phyloP scores from a whole-genome alignment of 2,888 invertebrate species.

The Acanthosoma haemorrhoidale region DNA sequence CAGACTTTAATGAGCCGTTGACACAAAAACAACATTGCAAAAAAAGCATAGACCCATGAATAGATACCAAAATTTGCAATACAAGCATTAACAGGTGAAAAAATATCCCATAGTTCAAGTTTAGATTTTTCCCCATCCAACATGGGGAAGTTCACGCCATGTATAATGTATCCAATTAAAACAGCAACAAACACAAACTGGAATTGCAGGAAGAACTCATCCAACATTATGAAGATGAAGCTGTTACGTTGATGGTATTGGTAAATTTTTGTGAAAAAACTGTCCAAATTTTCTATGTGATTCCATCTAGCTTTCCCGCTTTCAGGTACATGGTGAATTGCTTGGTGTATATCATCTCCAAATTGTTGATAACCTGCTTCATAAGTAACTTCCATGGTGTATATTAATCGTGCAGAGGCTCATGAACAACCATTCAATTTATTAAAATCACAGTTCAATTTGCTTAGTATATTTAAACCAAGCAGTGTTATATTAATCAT shows the following conservation, averaged over 20 bases:
- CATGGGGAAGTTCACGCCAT: slow-evolving; percentile 81
- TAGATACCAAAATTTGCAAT: slow-evolving; percentile 52
- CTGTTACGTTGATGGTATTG: slow-evolving; percentile 95
- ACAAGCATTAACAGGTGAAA: slow-evolving; percentile 57
- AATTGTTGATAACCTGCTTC: slow-evolving; percentile 42
- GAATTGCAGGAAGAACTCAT: slow-evolving; percentile 69
- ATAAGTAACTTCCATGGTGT: slow-evolving; percentile 45
- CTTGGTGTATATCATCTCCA: slow-evolving; percentile 39
- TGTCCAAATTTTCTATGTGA: slow-evolving; percentile 93
- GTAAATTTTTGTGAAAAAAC: slow-evolving; percentile 93
- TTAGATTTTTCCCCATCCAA: slow-evolving; percentile 61
- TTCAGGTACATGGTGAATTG: slow-evolving; percentile 85
- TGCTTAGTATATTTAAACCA: too few relatives aligned
- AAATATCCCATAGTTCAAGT: too few relatives aligned
- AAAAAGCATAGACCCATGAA: slow-evolving; percentile 52
- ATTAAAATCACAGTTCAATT: too few relatives aligned
- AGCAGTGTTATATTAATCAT: too few relatives aligned
- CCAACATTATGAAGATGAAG: slow-evolving; percentile 81
- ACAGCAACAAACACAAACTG: slow-evolving; percentile 86
- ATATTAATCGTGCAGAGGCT: background rate
- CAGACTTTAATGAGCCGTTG: slow-evolving; percentile 65
- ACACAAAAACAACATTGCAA: slow-evolving; percentile 46
- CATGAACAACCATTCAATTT: background rate
- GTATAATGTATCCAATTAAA: slow-evolving; percentile 75
- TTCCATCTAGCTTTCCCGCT: slow-evolving; percentile 80